These are phyloP conservation scores for Boulengeromyrus knoepffleri DNA, from an alignment of 2,113 vertebrate species.

Conservation along the genomic window DNA sequence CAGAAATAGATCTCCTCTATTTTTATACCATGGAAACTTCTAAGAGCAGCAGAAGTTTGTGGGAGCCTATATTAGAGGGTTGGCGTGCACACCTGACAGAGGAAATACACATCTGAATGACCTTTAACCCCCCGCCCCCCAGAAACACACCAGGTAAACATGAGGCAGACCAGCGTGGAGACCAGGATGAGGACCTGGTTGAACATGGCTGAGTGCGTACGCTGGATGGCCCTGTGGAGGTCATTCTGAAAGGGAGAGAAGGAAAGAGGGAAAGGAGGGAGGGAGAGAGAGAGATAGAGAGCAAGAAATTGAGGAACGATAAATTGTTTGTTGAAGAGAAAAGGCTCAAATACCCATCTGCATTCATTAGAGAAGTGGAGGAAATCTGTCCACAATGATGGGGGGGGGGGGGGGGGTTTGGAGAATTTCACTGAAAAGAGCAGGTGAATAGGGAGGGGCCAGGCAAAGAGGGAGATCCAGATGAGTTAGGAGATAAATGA, in stretches of 20 bases:
- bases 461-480: background rate
- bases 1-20: background rate
- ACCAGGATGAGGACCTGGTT: slow-evolving; percentile 78
- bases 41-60: background rate
- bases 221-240: slow-evolving; percentile 71
- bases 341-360: background rate
- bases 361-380: background rate
- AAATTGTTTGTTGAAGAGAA: background rate
- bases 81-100: background rate
- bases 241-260: slow-evolving; percentile 57
- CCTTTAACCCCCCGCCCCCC: background rate
- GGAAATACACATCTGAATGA: background rate
- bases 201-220: slow-evolving; percentile 75
- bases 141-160: slow-evolving; percentile 70
- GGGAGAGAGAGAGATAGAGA: background rate
- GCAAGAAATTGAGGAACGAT: background rate
- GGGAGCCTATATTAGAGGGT: background rate
- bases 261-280: background rate
- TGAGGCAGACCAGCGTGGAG: slow-evolving; percentile 71
- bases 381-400: background rate
- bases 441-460: background rate
- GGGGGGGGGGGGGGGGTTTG: background rate
- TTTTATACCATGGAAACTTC: background rate
- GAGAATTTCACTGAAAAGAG: background rate
- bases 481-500: background rate